phyloP scores from a whole-genome alignment of 2,113 vertebrate species.

The Barnardius zonarius region DNA sequence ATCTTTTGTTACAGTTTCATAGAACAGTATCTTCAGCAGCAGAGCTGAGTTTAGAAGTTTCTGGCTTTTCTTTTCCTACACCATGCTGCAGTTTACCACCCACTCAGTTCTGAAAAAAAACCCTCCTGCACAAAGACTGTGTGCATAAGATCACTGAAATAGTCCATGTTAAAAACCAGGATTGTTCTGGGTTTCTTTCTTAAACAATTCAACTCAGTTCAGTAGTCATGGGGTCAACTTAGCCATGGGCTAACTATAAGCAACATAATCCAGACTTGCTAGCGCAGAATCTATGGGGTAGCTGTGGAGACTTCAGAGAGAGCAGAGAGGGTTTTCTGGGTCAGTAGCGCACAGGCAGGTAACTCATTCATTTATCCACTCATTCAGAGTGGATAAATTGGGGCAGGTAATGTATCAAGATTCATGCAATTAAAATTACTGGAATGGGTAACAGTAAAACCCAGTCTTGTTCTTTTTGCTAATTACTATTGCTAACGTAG shows the following conservation, averaged over 20 bases:
- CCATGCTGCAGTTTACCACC: background rate
- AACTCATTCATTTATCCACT: background rate
- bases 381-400: background rate
- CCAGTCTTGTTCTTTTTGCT: background rate
- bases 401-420: background rate
- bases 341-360: background rate
- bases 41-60: background rate
- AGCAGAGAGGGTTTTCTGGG: background rate
- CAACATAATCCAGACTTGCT: background rate
- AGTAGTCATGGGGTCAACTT: background rate
- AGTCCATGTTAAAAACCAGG: background rate
- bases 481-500: background rate
- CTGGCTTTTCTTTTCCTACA: background rate
- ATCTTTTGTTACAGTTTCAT: background rate
- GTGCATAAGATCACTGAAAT: background rate
- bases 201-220: background rate
- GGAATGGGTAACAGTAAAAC: background rate
- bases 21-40: background rate
- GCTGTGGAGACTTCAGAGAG: background rate
- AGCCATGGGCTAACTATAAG: background rate
- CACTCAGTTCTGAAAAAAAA: background rate
- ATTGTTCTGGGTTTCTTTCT: background rate
- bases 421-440: background rate
- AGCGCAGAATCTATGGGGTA: background rate
- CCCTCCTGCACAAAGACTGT: accelerated